Conservation (phyloP, 2,888 invertebrate genomes). For the Rhagium mordax region DNA sequence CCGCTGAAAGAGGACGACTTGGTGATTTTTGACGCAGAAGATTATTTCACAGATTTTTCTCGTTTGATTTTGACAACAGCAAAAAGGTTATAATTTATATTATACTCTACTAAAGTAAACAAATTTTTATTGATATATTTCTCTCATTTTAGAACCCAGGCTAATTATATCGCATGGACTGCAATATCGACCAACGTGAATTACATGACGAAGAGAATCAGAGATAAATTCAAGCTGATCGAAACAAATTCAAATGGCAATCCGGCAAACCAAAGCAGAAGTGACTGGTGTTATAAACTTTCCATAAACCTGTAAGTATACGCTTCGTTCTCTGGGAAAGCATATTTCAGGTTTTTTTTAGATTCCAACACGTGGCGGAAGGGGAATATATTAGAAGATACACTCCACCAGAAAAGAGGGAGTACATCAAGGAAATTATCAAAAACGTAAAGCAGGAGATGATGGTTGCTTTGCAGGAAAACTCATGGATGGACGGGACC, state of each 20-base stretch:
- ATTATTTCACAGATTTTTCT: conserved; percentile 55
- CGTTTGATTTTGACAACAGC: conserved; percentile 53
- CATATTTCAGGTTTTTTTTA: conserved; percentile 42
- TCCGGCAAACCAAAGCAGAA: conserved; percentile 31
- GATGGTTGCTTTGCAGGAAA: conserved; percentile 41
- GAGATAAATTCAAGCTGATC: conserved; percentile 48
- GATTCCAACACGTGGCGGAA: conserved; percentile 59
- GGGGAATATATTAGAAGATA: conserved; percentile 56
- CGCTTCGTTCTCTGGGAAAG: neutral
- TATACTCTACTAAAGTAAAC: no score
- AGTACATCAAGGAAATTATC: conserved; percentile 53
- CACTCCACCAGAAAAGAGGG: conserved; percentile 47
- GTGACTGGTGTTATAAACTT: conserved; percentile 51
- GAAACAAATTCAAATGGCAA: conserved; percentile 28
- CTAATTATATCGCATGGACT: conserved; percentile 61
- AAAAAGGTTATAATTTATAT: conserved; percentile 58
- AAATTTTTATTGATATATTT: no score
- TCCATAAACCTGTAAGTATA: conserved; percentile 53
- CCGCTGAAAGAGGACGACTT: conserved; percentile 50
- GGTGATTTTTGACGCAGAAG: conserved; percentile 51
- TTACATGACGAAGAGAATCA: conserved; percentile 52
- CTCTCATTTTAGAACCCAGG: conserved; percentile 52
- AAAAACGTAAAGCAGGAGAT: conserved; percentile 53
- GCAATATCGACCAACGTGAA: conserved; percentile 53
- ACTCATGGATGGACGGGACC: conserved; percentile 54